Percentiles rank a stretch among this genome's conserved stretches.
Conservation (phyloP, 1,140 invertebrate species). For the Carcinoscorpius rotundicauda region DNA sequence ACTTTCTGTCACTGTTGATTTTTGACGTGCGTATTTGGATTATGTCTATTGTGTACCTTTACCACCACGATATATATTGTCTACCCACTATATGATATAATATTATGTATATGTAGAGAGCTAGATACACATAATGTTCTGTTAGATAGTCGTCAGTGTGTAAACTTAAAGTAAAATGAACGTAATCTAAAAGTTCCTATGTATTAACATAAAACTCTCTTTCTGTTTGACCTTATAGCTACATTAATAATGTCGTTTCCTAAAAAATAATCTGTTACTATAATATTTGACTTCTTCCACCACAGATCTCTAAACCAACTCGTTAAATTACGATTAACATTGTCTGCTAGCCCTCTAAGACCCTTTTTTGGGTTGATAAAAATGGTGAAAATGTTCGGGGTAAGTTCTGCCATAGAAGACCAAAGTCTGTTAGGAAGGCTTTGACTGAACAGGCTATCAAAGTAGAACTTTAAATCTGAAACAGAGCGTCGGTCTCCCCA, state of each 20-base stretch:
- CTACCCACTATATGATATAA: too few relatives aligned
- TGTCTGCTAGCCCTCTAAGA: conserved; percentile 51
- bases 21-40: too few relatives aligned
- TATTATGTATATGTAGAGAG: too few relatives aligned
- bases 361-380: conserved; percentile 31
- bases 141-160: too few relatives aligned
- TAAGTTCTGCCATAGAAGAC: conserved; percentile 68
- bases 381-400: conserved; percentile 55
- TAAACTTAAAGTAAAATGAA: too few relatives aligned
- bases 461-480: conserved; percentile 36
- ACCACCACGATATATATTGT: too few relatives aligned
- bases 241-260: conserved; percentile 59
- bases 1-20: too few relatives aligned
- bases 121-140: too few relatives aligned
- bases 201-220: conserved; percentile 1
- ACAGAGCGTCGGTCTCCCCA: conserved; percentile 46
- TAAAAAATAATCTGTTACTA: conserved; percentile 62
- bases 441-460: conserved; percentile 22
- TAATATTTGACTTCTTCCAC: conserved; percentile 52
- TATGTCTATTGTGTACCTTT: too few relatives aligned
- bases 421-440: conserved; percentile 40
- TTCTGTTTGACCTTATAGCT: conserved; percentile 45
- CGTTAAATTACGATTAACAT: conserved; percentile 52
- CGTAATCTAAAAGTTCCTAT: too few relatives aligned
- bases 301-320: conserved; percentile 47